Conservation (phyloP, 2,113 vertebrate genomes). For the Polypterus bichir region DNA sequence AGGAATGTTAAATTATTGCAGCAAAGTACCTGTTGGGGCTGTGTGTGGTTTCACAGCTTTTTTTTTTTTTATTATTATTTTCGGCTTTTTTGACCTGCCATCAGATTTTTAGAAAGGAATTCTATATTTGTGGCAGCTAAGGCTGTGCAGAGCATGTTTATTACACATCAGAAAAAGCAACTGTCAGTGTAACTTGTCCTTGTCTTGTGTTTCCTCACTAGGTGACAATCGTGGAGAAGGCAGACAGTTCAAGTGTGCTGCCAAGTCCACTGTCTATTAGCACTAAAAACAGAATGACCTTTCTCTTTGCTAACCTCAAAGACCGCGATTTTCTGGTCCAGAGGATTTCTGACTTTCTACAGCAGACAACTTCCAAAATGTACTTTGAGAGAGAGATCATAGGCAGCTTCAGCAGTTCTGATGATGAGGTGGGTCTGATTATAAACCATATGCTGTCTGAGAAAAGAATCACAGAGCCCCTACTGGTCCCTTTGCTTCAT, state of each 20-base stretch:
- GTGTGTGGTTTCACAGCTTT: too few relatives aligned
- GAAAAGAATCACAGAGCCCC: too few relatives aligned
- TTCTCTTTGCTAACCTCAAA: conserved; percentile 92
- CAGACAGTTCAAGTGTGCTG: conserved; percentile 88
- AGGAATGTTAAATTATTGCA: too few relatives aligned
- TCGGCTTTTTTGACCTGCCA: too few relatives aligned
- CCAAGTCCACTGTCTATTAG: conserved; percentile 94
- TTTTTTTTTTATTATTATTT: too few relatives aligned
- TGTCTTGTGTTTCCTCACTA: conserved; percentile 29
- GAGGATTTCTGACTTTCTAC: conserved; percentile 92
- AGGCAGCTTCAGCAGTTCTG: conserved; percentile 74
- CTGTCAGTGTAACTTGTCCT: too few relatives aligned
- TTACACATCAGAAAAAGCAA: too few relatives aligned
- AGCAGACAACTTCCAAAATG: conserved; percentile 86
- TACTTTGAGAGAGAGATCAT: conserved; percentile 73
- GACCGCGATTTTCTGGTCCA: conserved; percentile 94
- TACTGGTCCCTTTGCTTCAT: too few relatives aligned
- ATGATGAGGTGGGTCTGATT: conserved; percentile 68
- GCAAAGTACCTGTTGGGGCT: too few relatives aligned
- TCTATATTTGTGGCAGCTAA: too few relatives aligned
- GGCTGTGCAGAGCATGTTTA: too few relatives aligned
- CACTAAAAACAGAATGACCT: conserved; percentile 95
- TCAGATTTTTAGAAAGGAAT: too few relatives aligned
- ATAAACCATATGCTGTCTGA: not conserved
- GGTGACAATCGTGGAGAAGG: conserved; percentile 97